Conservation (phyloP, 2,888 invertebrate species). For the Hirtodrosophila trivittata region DNA sequence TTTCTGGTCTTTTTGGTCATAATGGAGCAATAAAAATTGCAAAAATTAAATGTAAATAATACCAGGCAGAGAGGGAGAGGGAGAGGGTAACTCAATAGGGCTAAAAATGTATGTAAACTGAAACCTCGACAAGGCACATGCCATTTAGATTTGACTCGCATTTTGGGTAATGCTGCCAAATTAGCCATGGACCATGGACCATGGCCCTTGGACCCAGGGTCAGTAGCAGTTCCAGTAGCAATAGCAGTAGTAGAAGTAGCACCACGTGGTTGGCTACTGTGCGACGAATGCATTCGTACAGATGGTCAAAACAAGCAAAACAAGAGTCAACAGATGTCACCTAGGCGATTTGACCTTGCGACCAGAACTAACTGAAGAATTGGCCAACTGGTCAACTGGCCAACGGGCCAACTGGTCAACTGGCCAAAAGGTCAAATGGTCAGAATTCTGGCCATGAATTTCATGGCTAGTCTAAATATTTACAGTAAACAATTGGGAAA, state of each 20-base stretch:
- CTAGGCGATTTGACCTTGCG: slow-evolving; percentile 66
- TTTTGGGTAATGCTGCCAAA: slow-evolving; percentile 25
- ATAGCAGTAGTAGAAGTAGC: slow-evolving; percentile 6
- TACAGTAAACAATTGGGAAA: slow-evolving; percentile 55
- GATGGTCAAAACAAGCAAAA: slow-evolving; percentile 24
- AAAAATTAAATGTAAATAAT: slow-evolving; percentile 40
- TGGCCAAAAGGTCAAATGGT: not conserved
- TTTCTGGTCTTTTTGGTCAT: slow-evolving; percentile 26
- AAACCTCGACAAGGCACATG: slow-evolving; percentile 58
- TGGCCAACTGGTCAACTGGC: not conserved
- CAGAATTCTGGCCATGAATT: slow-evolving; percentile 35
- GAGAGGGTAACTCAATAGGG: slow-evolving; percentile 32
- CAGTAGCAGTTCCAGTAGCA: slow-evolving; percentile 4
- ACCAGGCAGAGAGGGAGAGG: not conserved
- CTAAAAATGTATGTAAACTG: slow-evolving; percentile 20
- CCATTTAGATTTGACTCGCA: slow-evolving; percentile 34
- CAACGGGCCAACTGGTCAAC: slow-evolving; percentile 8
- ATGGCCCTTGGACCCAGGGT: too few relatives aligned
- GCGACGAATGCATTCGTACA: slow-evolving; percentile 53
- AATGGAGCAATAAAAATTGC: slow-evolving; percentile 30
- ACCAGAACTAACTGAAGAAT: slow-evolving; percentile 70
- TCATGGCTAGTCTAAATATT: slow-evolving; percentile 74
- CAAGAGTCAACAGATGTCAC: slow-evolving; percentile 60
- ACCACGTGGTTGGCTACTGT: slow-evolving; percentile 57
- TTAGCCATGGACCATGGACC: slow-evolving; percentile 43